Conservation (phyloP, 2,113 vertebrate species). For the Platichthys stellatus region DNA sequence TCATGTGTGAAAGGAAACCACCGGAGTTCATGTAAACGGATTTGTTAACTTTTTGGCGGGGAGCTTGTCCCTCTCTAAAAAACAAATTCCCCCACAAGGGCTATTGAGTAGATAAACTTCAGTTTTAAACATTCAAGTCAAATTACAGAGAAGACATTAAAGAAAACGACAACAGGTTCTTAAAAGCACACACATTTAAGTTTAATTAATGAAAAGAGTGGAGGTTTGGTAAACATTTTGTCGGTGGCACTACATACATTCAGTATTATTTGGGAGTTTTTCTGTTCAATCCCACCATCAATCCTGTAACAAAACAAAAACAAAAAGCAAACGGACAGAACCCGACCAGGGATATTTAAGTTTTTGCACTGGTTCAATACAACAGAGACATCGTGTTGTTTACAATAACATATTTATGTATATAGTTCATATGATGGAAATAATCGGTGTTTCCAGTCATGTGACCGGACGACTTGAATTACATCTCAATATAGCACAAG, state of each 20-base stretch:
- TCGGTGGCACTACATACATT: constrained; percentile 86
- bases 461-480: constrained; percentile 63
- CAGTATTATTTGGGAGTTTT: constrained; percentile 82
- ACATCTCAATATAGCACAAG: constrained; percentile 80
- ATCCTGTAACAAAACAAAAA: constrained; percentile 69
- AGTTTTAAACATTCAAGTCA: neutral
- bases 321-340: constrained; percentile 71
- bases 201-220: constrained; percentile 86
- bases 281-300: constrained; percentile 78
- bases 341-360: constrained; percentile 67
- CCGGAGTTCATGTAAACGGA: too few relatives aligned
- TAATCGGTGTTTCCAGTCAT: constrained; percentile 55
- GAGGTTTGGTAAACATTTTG: constrained; percentile 85
- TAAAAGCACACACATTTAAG: constrained; percentile 85
- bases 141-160: neutral
- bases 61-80: neutral
- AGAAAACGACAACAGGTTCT: constrained; percentile 31
- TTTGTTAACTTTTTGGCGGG: too few relatives aligned
- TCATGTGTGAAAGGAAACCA: too few relatives aligned
- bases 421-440: constrained; percentile 75
- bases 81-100: neutral
- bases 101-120: too few relatives aligned
- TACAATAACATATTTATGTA: constrained; percentile 80
- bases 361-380: constrained; percentile 78
- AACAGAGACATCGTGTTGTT: constrained; percentile 80